phyloP scores from a whole-genome alignment of 2,888 invertebrate species.

The Hoplodrina blanda region DNA sequence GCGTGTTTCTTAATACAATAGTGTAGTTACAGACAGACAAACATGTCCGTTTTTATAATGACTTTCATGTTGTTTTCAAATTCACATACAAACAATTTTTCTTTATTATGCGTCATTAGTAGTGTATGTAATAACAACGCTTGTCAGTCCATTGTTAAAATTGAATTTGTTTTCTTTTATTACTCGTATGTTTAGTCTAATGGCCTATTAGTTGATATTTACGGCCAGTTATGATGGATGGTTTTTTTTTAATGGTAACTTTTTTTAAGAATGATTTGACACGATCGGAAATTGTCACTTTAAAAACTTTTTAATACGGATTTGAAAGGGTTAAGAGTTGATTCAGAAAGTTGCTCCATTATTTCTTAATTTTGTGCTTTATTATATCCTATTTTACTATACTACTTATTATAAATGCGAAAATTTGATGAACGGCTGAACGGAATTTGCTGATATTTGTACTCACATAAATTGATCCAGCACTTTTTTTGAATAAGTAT shows the following conservation, averaged over 20 bases:
- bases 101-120: constrained; percentile 55
- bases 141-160: constrained; percentile 58
- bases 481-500: no score
- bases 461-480: no score
- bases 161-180: constrained; percentile 55
- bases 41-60: constrained; percentile 21
- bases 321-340: neutral
- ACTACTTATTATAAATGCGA: no score
- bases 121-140: constrained; percentile 42
- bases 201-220: constrained; percentile 34
- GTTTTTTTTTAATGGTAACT: neutral
- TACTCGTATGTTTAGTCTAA: constrained; percentile 37
- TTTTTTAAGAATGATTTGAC: neutral
- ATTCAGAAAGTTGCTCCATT: neutral
- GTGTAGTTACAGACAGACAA: neutral
- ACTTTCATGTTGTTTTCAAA: constrained; percentile 37
- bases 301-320: neutral
- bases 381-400: neutral
- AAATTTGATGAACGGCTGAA: no score
- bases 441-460: no score
- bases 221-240: neutral
- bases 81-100: constrained; percentile 41
- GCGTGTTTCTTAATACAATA: neutral
- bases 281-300: neutral
- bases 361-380: neutral